Percentiles rank a stretch among this genome's conserved stretches.
Conservation (phyloP, 2,797 vertebrate species). For the Sebastes vulpes region DNA sequence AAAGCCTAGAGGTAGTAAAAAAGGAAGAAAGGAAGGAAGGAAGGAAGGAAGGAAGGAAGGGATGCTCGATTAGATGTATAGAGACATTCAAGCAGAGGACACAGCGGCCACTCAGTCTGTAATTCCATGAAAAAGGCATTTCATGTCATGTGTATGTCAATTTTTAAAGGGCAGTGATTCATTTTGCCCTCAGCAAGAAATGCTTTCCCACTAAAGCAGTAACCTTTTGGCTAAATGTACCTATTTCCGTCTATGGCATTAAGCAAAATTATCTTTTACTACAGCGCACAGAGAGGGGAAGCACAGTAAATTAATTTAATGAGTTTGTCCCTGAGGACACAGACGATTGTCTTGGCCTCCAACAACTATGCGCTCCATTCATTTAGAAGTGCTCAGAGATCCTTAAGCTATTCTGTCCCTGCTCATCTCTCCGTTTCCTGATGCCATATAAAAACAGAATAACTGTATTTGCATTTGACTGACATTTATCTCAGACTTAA, state of each 20-base stretch:
- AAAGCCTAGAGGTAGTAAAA: conserved; percentile 56
- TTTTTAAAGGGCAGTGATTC: conserved; percentile 12
- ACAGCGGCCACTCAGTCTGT: neutral
- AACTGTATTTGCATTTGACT: conserved; percentile 40
- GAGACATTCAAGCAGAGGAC: neutral
- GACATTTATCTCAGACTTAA: conserved; percentile 15
- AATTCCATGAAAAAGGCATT: conserved; percentile 5
- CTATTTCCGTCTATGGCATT: neutral
- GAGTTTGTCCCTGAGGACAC: conserved; percentile 8
- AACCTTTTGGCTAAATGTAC: conserved; percentile 9
- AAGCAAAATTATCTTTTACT: conserved; percentile 15
- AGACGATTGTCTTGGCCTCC: neutral
- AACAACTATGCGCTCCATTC: neutral
- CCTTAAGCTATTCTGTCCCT: neutral
- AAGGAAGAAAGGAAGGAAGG: neutral
- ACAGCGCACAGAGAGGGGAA: neutral
- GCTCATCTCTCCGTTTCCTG: neutral
- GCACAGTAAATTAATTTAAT: neutral
- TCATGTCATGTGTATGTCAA: neutral
- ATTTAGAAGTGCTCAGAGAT: neutral
- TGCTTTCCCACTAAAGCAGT: neutral
- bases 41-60: neutral
- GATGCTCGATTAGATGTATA: neutral
- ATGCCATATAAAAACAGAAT: conserved; percentile 12
- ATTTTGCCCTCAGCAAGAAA: neutral